phyloP scores from a whole-genome alignment of 2,113 vertebrate species.

The Rhinogobius similis region DNA sequence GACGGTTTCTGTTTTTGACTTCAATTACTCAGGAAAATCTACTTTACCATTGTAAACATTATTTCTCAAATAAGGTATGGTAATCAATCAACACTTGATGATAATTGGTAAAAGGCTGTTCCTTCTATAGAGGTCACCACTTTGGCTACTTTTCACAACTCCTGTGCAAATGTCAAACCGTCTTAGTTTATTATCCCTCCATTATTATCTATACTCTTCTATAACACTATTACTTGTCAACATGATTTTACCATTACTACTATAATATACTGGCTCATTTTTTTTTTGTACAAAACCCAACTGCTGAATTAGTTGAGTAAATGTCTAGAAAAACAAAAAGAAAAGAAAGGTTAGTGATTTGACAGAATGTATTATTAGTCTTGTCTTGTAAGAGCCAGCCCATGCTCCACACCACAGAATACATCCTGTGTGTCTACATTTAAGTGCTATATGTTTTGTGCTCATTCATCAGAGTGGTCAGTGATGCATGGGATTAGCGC shows the following conservation, averaged over 20 bases:
- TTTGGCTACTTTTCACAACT: no score
- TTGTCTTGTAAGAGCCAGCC: no score
- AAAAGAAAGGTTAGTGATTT: not conserved
- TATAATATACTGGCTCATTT: not conserved
- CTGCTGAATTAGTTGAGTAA: not conserved
- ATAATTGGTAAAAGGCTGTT: not conserved
- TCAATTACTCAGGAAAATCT: slow-evolving; percentile 41
- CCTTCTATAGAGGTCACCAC: not conserved
- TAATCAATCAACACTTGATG: not conserved
- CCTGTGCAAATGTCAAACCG: no score
- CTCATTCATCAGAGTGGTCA: slow-evolving; percentile 36
- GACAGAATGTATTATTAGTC: no score
- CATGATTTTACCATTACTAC: not conserved
- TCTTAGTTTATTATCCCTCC: no score
- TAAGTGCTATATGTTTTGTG: slow-evolving; percentile 24
- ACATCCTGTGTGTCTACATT: slow-evolving; percentile 2
- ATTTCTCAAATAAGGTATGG: not conserved
- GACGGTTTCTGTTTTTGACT: not conserved
- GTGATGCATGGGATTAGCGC: slow-evolving; percentile 37
- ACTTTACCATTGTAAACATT: not conserved
- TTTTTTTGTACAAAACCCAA: not conserved
- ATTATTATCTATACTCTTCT: no score
- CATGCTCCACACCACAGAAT: not conserved
- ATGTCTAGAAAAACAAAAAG: not conserved
- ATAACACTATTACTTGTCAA: no score